Evolutionary conservation across 2,113 vertebrate species (phyloP), one percentile per base, ranked within the genome.

Genomic region (Mixornis gularis): DNA sequence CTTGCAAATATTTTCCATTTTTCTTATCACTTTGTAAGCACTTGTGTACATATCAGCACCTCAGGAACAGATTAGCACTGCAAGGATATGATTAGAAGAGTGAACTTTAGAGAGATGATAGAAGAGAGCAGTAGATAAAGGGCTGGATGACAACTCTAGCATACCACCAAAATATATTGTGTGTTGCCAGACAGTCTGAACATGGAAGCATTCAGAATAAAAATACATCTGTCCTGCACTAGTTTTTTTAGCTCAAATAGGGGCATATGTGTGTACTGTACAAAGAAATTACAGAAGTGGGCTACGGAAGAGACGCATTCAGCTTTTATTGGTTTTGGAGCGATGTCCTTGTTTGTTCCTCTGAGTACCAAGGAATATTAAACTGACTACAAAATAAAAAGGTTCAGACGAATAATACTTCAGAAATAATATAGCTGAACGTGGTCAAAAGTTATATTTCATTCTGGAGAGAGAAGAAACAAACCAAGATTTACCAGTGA

Each of bases 341-440:
- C 4, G 0, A 34, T 56, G 29, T 64, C 52, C 48, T 52, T 25
- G 17, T 64, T 80, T 83, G 59, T 59, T 88, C 60, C n/a, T 69
- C 41, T 71, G 69, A 84, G 9, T 59, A 63, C 20, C 22, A 41
- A 46, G 34, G 30, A 58, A 38, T 80, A 30, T 74, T 83, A 79
- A 92, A 58, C 44, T 55, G 55, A 63, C 49, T 70, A 19, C 36
- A 80, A 63, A 94, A 48, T 81, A 30, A 63, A 87, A 87, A 85
- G 56, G 24, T 46, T 68, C 43, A 59, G 49, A 62, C 14, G 77
- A 85, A 53, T 87, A 70, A 70, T 85, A 52, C 18, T 44, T 59
- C n/a, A 60, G 27, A 70, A 36, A 46, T 18, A 85, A 71, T 74
- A 60, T 22, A 70, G 30, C 34, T 63, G 49, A 64, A 34, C 0